A percentile compares a stretch with the other conserved stretches of the same genome.
phyloP scores from a whole-genome alignment of 2,888 invertebrate species.

The Zootermopsis nevadensis region DNA sequence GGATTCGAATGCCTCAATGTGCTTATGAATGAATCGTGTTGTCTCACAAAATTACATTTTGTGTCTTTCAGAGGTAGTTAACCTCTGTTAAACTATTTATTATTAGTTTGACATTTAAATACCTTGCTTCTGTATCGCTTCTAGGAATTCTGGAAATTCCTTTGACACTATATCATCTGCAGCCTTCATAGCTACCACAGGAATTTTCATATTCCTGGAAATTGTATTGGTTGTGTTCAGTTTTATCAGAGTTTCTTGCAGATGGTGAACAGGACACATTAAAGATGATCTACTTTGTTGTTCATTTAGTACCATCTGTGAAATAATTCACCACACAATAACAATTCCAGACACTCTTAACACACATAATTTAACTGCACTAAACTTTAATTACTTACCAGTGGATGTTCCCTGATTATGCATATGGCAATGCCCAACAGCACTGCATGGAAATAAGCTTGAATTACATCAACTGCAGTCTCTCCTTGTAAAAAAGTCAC shows the following conservation, averaged over 20 bases:
- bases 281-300: not conserved
- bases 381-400: slow-evolving; percentile 49
- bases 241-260: slow-evolving; percentile 42
- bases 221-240: not conserved
- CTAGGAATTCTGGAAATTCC: slow-evolving; percentile 58
- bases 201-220: slow-evolving; percentile 31
- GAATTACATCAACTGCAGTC: slow-evolving; percentile 68
- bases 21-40: no score
- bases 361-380: not conserved
- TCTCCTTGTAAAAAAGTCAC: slow-evolving; percentile 69
- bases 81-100: no score
- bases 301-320: not conserved
- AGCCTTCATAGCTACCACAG: slow-evolving; percentile 56
- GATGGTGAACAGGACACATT: slow-evolving; percentile 50
- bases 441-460: slow-evolving; percentile 77
- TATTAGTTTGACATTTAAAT: slow-evolving; percentile 55
- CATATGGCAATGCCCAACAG: slow-evolving; percentile 65
- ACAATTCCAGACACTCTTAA: not conserved
- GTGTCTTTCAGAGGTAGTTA: no score
- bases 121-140: slow-evolving; percentile 55
- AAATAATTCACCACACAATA: not conserved
- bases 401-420: slow-evolving; percentile 61
- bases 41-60: no score
- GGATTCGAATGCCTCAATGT: no score
- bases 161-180: slow-evolving; percentile 56